Base-by-base conservation (phyloP, 2,888 invertebrate genomes). In the Cerceris ruficornis region DNA sequence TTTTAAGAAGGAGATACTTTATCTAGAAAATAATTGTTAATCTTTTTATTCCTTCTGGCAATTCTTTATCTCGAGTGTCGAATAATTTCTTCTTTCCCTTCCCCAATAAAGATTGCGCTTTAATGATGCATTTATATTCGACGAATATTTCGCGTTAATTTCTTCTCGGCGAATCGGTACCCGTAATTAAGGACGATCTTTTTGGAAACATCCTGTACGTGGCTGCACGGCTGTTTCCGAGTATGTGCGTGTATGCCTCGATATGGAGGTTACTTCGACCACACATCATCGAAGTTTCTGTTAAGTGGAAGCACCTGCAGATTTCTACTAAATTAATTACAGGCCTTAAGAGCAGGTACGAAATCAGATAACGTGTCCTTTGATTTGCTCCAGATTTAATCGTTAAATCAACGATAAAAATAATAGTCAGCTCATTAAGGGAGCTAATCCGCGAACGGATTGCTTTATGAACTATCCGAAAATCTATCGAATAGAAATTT, bases 241-340 rank as follows among this genome's bases (percentile, higher is more conserved):
- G 8, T 8, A n/a, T 50, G 1, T 50, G 5, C 50, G 50, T 50
- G 50, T 50, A 11, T 13, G 5, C 7, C 13, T n/a, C n/a, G 50
- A 50, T n/a, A n/a, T n/a, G 50, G 50, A 50, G 50, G 50, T 11
- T 11, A 46, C 50, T 13, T 50, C 50, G n/a, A n/a, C 49, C 50
- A 57, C 2, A 4, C 61, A 60, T 80, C 68, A 71, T 57, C 13
- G 41, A 58, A 50, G 61, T 61, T 17, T 67, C 57, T n/a, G 42
- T 43, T 39, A 43, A 14, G 11, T 11, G 58, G 28, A 41, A 55
- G 71, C 83, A 83, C 77, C 83, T 83, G 82, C 82, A 8, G 54
- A 72, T 77, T 75, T 74, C 76, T 66, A 65, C 43, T 68, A 73
- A 79, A 82, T 82, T 79, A 75, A 82, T 79, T 28, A 28, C 28